Evolutionary conservation across 2,888 invertebrate species (phyloP).

Genomic region (Crioceris asparagi): DNA sequence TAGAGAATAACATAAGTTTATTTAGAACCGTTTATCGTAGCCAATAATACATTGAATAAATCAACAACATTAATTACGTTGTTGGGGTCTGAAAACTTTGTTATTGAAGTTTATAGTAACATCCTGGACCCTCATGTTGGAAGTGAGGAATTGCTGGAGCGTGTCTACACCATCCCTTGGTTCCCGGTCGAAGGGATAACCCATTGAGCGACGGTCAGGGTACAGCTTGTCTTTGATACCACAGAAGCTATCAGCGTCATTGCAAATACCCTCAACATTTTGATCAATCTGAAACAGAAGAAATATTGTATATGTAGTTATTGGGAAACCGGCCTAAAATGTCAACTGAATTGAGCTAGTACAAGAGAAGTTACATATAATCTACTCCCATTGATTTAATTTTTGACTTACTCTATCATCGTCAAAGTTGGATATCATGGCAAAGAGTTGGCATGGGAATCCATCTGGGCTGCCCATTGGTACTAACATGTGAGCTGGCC

Average conservation of each 20-base stretch:
- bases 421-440: slow-evolving; percentile 64
- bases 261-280: slow-evolving; percentile 47
- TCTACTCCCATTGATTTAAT: too few relatives aligned
- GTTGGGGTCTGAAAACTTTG: slow-evolving; percentile 29
- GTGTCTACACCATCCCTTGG: slow-evolving; percentile 47
- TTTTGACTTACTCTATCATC: slow-evolving; percentile 56
- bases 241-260: slow-evolving; percentile 68
- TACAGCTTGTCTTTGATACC: slow-evolving; percentile 66
- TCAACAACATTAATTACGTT: too few relatives aligned
- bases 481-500: slow-evolving; percentile 73
- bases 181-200: slow-evolving; percentile 67
- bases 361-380: too few relatives aligned
- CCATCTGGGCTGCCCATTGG: slow-evolving; percentile 62
- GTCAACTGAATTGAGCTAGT: too few relatives aligned
- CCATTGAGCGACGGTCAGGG: slow-evolving; percentile 76
- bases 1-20: too few relatives aligned
- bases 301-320: too few relatives aligned
- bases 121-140: slow-evolving; percentile 60
- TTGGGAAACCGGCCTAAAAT: too few relatives aligned
- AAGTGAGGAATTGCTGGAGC: slow-evolving; percentile 55
- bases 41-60: too few relatives aligned
- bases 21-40: too few relatives aligned
- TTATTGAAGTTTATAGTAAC: slow-evolving; percentile 52
- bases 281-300: slow-evolving; percentile 44
- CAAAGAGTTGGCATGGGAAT: slow-evolving; percentile 57